Percentiles rank a stretch among this genome's conserved stretches.
Conservation (phyloP, 1,140 invertebrate genomes). For the Tetranychus urticae region DNA sequence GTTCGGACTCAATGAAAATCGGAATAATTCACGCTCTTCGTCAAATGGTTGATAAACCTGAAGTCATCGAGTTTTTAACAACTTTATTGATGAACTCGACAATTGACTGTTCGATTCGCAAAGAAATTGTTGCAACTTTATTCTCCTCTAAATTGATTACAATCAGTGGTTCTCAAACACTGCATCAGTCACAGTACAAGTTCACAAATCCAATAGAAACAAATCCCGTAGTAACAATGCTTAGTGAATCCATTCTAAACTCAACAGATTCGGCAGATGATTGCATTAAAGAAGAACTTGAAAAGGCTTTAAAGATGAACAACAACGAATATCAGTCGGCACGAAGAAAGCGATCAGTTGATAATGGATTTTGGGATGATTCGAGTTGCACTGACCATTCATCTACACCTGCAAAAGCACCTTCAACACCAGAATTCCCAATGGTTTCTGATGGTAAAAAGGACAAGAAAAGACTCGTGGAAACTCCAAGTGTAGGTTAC, state of each 20-base stretch:
- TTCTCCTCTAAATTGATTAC: too few relatives aligned
- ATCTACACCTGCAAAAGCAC: neutral
- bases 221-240: neutral
- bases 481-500: neutral
- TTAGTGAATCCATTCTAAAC: neutral
- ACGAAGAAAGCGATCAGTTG: neutral
- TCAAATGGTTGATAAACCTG: neutral
- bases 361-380: conserved; percentile 2
- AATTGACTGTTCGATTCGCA: neutral
- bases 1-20: neutral
- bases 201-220: neutral
- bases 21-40: neutral
- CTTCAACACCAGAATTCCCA: neutral
- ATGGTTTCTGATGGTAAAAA: neutral
- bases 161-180: neutral
- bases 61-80: neutral
- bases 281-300: neutral
- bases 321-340: neutral
- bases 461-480: neutral
- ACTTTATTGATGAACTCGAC: neutral
- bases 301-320: neutral
- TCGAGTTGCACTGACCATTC: neutral
- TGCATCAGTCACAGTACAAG: neutral
- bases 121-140: neutral
- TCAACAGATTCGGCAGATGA: neutral